Conservation (phyloP, 2,113 vertebrate genomes). For the Rhegmatorhina hoffmannsi region DNA sequence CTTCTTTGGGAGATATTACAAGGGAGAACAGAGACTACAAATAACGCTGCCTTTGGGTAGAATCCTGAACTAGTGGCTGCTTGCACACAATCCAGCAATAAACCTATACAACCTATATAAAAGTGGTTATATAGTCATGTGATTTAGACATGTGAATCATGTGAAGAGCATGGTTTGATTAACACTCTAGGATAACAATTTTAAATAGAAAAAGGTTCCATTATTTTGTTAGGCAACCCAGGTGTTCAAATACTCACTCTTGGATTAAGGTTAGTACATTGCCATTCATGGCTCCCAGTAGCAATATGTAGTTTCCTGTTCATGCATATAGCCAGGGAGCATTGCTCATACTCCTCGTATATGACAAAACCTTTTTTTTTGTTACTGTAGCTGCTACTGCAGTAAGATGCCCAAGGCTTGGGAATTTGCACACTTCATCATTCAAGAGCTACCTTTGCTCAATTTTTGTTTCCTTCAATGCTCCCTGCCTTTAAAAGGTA, state of each 20-base stretch:
- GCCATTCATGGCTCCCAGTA: not conserved
- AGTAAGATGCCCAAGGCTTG: conserved; percentile 22
- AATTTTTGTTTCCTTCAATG: conserved; percentile 39
- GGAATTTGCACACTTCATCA: conserved; percentile 37
- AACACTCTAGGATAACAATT: not conserved
- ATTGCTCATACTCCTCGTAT: not conserved
- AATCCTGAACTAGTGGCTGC: not conserved
- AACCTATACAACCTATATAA: not conserved
- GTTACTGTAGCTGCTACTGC: not conserved
- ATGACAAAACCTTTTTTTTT: not conserved
- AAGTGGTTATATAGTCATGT: not conserved
- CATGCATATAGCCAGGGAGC: not conserved
- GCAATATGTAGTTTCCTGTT: not conserved
- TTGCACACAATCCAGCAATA: not conserved
- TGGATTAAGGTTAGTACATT: not conserved
- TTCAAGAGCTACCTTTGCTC: conserved; percentile 34
- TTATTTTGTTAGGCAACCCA: not conserved
- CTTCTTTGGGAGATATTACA: not conserved
- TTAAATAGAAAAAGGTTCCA: not conserved
- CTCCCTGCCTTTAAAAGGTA: conserved; percentile 31
- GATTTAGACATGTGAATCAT: not conserved
- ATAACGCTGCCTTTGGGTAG: not conserved
- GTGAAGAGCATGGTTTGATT: not conserved
- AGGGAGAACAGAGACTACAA: not conserved
- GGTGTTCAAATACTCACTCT: not conserved